These are phyloP conservation scores for Trypoxylon attenuatum DNA, from an alignment of 2,888 invertebrate species.

Conservation along the genomic window DNA sequence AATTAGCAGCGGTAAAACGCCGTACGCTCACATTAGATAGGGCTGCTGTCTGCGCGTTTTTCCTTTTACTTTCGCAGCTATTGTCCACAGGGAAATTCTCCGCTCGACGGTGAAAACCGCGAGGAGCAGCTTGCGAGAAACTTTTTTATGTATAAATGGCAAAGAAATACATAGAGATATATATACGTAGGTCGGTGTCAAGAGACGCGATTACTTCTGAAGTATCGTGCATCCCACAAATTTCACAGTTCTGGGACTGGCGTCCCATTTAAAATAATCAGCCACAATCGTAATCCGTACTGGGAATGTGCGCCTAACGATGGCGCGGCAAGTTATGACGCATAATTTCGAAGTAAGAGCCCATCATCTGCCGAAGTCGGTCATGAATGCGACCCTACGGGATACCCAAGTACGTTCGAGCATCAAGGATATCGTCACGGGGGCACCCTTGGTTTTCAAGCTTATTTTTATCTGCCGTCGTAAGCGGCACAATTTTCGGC, in stretches of 20 bases:
- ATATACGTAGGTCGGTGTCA: too few relatives aligned
- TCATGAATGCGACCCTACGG: slow-evolving; percentile 17
- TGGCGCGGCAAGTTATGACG: slow-evolving; percentile 25
- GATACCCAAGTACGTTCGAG: background rate
- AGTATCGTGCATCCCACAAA: too few relatives aligned
- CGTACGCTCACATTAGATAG: slow-evolving; percentile 55
- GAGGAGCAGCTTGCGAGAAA: too few relatives aligned
- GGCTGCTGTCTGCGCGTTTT: slow-evolving; percentile 43
- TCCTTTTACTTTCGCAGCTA: slow-evolving; percentile 62
- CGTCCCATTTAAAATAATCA: background rate
- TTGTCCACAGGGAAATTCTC: slow-evolving; percentile 27
- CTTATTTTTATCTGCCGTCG: background rate
- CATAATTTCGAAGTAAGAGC: slow-evolving; percentile 27
- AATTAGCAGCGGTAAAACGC: slow-evolving; percentile 60
- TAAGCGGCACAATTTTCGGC: slow-evolving; percentile 9
- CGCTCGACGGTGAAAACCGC: too few relatives aligned
- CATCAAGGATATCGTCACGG: background rate
- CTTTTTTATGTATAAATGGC: too few relatives aligned
- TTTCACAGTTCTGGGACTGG: slow-evolving; percentile 3
- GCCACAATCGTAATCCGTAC: slow-evolving; percentile 3
- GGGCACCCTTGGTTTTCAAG: background rate
- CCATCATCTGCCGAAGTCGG: slow-evolving; percentile 34
- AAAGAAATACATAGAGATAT: too few relatives aligned
- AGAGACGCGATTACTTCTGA: too few relatives aligned
- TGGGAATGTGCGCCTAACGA: slow-evolving; percentile 23